Percentiles rank a stretch among this genome's conserved stretches.
These are phyloP conservation scores for Belonocnema kinseyi DNA, from an alignment of 1,140 invertebrate species.

Conservation along the genomic window DNA sequence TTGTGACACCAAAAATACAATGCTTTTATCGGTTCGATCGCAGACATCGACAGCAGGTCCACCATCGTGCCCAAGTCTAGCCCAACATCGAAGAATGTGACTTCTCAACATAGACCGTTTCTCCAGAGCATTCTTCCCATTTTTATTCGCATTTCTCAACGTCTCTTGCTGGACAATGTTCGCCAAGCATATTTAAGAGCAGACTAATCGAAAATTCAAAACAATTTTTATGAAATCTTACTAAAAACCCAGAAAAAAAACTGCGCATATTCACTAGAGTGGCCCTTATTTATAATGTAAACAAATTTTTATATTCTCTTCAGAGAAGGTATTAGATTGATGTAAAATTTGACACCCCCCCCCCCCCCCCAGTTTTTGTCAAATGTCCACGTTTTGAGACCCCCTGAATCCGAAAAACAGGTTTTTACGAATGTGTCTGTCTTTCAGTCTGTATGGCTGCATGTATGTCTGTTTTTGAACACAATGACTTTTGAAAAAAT, in stretches of 20 bases:
- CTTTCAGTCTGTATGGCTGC: too few relatives aligned
- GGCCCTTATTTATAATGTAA: too few relatives aligned
- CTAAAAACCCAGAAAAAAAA: background rate
- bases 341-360: too few relatives aligned
- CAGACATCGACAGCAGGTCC: conserved; percentile 69
- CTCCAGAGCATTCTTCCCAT: conserved; percentile 90
- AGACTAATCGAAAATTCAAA: background rate
- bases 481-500: too few relatives aligned
- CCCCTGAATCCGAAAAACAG: too few relatives aligned
- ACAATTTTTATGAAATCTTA: background rate
- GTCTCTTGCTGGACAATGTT: conserved; percentile 93
- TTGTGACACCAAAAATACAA: conserved; percentile 74
- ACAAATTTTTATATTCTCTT: too few relatives aligned
- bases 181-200: conserved; percentile 85
- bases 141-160: conserved; percentile 90
- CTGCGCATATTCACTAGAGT: too few relatives aligned
- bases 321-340: too few relatives aligned
- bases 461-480: too few relatives aligned
- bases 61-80: conserved; percentile 76
- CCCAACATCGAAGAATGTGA: conserved; percentile 82
- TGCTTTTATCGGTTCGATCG: conserved; percentile 75
- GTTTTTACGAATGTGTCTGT: too few relatives aligned
- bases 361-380: too few relatives aligned
- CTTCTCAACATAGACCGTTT: conserved; percentile 91
- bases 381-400: too few relatives aligned